These are phyloP conservation scores for Drosophila subobscura DNA, from an alignment of 1,140 invertebrate species.

Conservation along the genomic window DNA sequence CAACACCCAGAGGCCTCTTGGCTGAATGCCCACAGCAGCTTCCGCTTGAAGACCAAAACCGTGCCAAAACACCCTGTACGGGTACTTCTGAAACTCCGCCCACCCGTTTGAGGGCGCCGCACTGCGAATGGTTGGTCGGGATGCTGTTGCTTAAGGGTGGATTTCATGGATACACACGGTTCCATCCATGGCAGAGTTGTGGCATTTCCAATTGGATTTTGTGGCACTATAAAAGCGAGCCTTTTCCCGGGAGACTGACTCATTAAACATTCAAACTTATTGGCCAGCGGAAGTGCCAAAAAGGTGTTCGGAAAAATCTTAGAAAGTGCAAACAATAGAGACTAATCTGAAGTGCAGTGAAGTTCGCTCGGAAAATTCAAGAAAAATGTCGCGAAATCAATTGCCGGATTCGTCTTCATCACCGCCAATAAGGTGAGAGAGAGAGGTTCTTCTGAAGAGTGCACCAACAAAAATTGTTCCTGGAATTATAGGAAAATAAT, in stretches of 20 bases:
- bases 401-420: conserved; percentile 85
- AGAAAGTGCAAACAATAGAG: neutral
- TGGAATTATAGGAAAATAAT: too few relatives aligned
- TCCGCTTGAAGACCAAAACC: conserved; percentile 21
- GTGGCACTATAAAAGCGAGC: conserved; percentile 68
- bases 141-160: conserved; percentile 63
- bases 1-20: conserved; percentile 8
- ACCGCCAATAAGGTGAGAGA: conserved; percentile 84
- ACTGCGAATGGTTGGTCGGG: conserved; percentile 56
- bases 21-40: conserved; percentile 49
- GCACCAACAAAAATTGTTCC: neutral
- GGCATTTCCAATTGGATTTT: conserved; percentile 69
- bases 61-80: conserved; percentile 52
- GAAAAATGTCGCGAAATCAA: conserved; percentile 83
- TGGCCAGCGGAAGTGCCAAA: conserved; percentile 42
- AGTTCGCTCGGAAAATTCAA: neutral
- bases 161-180: neutral
- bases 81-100: conserved; percentile 69
- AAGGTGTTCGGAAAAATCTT: neutral
- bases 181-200: conserved; percentile 24
- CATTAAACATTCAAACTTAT: conserved; percentile 69
- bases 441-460: too few relatives aligned
- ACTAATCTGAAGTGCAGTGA: neutral
- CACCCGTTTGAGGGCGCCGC: conserved; percentile 28
- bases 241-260: conserved; percentile 65